A percentile compares a stretch with the other conserved stretches of the same genome.
phyloP scores from a whole-genome alignment of 2,797 vertebrate genomes.

The Falco naumanni region DNA sequence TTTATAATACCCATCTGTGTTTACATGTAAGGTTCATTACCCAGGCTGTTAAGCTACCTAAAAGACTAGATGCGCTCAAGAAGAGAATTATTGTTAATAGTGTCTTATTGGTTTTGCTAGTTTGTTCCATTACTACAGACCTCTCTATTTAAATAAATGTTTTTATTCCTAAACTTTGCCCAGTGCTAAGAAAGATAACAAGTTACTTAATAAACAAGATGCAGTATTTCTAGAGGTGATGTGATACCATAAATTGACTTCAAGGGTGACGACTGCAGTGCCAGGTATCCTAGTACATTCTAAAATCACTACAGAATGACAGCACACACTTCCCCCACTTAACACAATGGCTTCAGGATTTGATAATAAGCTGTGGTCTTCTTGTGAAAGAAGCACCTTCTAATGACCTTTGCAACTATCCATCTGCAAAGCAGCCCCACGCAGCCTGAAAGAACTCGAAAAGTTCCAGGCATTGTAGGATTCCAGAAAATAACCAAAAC shows the following conservation, averaged over 20 bases:
- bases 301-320: background rate
- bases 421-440: no score
- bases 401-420: background rate
- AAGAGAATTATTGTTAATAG: background rate
- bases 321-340: background rate
- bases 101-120: background rate
- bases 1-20: background rate
- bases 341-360: background rate
- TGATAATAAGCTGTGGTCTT: background rate
- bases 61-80: background rate
- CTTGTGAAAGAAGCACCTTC: background rate
- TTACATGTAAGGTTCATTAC: background rate
- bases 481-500: no score
- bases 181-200: background rate
- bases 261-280: background rate
- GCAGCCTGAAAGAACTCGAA: no score
- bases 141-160: background rate
- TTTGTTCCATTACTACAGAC: background rate
- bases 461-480: no score
- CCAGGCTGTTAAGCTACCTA: background rate
- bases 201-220: background rate
- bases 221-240: background rate
- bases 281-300: background rate
- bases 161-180: background rate
- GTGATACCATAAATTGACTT: no score